Percentiles rank a stretch among this genome's conserved stretches.
These are phyloP conservation scores for Chelidonichthys spinosus DNA, from an alignment of 2,797 vertebrate genomes.

Conservation along the genomic window DNA sequence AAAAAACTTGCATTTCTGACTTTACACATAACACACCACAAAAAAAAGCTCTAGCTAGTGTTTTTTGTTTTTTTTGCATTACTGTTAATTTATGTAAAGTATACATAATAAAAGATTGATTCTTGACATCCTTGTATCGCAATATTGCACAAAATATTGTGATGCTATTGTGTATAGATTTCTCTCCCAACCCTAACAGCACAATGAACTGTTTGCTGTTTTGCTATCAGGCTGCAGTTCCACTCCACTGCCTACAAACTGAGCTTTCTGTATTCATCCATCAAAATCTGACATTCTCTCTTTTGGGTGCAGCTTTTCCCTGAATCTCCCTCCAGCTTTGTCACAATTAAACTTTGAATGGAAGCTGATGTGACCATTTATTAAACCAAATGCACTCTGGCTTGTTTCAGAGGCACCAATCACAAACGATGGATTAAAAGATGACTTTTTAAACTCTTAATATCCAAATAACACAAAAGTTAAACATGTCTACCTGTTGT, in stretches of 20 bases:
- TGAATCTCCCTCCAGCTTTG: background rate
- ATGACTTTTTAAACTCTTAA: background rate
- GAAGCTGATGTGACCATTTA: background rate
- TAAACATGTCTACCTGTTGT: constrained; percentile 68
- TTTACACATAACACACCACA: too few relatives aligned
- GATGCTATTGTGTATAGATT: too few relatives aligned
- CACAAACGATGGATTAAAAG: background rate
- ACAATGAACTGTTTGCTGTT: constrained; percentile 14
- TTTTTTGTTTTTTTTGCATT: too few relatives aligned
- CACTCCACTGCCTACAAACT: constrained; percentile 14
- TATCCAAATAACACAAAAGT: background rate
- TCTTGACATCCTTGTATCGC: too few relatives aligned
- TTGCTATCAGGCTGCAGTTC: background rate
- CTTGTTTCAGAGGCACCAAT: background rate
- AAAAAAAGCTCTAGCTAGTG: too few relatives aligned
- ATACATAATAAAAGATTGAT: too few relatives aligned
- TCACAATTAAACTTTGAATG: background rate
- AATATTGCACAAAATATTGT: too few relatives aligned
- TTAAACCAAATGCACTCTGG: background rate
- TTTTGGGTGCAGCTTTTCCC: background rate
- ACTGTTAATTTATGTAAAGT: too few relatives aligned
- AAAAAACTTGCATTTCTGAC: background rate
- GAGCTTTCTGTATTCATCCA: background rate
- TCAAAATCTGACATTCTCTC: constrained; percentile 2
- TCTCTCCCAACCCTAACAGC: background rate